A percentile compares a stretch with the other conserved stretches of the same genome.
Evolutionary conservation across 30 jellyfish, hydroid and myxozoan species (phyloP).

Genomic region (Aurelia coerulea): DNA sequence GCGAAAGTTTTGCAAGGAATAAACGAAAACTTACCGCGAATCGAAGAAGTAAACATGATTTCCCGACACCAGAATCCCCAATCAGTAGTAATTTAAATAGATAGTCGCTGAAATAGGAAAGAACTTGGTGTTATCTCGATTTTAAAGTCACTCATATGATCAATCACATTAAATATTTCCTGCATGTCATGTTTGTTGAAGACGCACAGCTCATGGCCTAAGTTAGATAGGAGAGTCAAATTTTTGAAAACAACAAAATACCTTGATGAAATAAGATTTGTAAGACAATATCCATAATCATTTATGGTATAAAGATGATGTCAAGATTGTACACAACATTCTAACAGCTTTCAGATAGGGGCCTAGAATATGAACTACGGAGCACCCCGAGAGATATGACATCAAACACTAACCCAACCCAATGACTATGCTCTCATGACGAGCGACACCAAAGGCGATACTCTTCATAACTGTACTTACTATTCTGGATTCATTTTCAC

Average conservation of each 20-base stretch:
- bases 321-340: too few species aligned
- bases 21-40: constrained; percentile 90
- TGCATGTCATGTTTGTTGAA: too few species aligned
- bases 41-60: constrained; percentile 97
- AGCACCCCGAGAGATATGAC: constrained; percentile 9
- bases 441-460: background rate
- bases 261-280: too few species aligned
- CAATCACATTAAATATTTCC: too few species aligned
- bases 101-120: constrained; percentile 85
- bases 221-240: too few species aligned
- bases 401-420: constrained; percentile 43
- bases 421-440: background rate
- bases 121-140: background rate
- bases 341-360: too few species aligned
- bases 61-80: constrained; percentile 99
- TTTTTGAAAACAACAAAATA: too few species aligned
- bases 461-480: constrained; percentile 61
- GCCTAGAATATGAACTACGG: too few species aligned
- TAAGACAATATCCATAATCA: too few species aligned
- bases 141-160: constrained; percentile 11
- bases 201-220: too few species aligned
- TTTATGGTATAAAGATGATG: too few species aligned
- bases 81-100: constrained; percentile 93
- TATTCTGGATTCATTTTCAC: constrained; percentile 93
- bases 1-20: too few species aligned